Evolutionary conservation across 2,888 invertebrate species (phyloP).

Genomic region (Agriopis aurantiaria): DNA sequence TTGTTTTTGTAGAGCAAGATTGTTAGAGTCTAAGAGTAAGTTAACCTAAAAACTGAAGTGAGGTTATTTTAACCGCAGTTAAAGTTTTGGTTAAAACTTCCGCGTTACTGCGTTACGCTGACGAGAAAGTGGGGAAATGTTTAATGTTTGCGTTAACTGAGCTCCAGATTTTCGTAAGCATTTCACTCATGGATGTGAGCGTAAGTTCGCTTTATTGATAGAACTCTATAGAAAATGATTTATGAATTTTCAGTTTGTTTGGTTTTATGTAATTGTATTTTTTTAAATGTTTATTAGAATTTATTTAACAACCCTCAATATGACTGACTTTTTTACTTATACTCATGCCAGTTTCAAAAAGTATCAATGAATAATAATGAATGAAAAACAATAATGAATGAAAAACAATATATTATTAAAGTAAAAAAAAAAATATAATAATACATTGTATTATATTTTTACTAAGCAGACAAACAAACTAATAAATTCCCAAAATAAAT

Average conservation of each 20-base stretch:
- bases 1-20: not conserved
- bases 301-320: too few relatives aligned
- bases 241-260: too few relatives aligned
- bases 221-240: not conserved
- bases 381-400: too few relatives aligned
- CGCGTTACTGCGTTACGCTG: constrained; percentile 39
- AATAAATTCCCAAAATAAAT: not conserved
- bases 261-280: too few relatives aligned
- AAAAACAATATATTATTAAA: too few relatives aligned
- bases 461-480: too few relatives aligned
- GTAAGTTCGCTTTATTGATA: constrained; percentile 53
- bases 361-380: too few relatives aligned
- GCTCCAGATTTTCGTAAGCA: constrained; percentile 53
- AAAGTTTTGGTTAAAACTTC: constrained; percentile 49
- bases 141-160: constrained; percentile 56
- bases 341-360: too few relatives aligned
- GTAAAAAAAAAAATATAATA: too few relatives aligned
- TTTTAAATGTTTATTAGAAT: too few relatives aligned
- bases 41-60: constrained; percentile 21
- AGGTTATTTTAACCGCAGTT: constrained; percentile 33
- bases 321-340: too few relatives aligned
- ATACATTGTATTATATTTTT: too few relatives aligned
- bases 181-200: constrained; percentile 52
- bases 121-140: constrained; percentile 52
- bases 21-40: constrained; percentile 5